Base-by-base conservation (phyloP, 2,797 vertebrate genomes). In the Rhinophrynus dorsalis region DNA sequence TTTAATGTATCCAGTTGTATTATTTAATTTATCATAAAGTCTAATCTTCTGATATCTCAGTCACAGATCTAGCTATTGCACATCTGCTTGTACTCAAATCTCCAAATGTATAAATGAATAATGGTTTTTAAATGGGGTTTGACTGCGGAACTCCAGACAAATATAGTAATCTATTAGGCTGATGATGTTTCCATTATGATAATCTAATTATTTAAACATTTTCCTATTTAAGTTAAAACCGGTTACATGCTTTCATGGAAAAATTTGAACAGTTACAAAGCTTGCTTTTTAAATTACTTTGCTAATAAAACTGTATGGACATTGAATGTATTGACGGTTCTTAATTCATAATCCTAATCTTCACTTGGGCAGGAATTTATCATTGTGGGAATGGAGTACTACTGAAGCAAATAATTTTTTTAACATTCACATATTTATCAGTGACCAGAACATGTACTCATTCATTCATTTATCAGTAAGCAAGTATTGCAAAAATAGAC, bases 111-210 rank as follows among this genome's bases (percentile, higher is more conserved):
- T 55, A 42, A 54, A 55, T 55, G 50, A 66, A 44, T 40, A 60
- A 59, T 60, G 30, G 24, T 35, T 67, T 33, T 42, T 56, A 47
- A 67, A 67, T 35, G 38, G 54, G 32, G 20, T 68, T 66, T 66
- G 24, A 66, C 37, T 15, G 37, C n/a, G 11, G 21, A 30, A 17
- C 63, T 50, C 40, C 26, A 54, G 37, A 24, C 40, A 24, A 32
- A 18, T 66, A 55, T 32, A 40, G 15, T 55, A 21, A 66, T 55
- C 15, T 55, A 55, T 66, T 66, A 66, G 26, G 23, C 10, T 12
- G 26, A 21, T 38, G 54, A 55, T 44, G 50, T 44, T 32, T 27
- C 23, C 18, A 54, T 30, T 44, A 33, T 27, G 29, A 52, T 65
- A 40, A 65, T 29, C 23, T 42, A 54, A 65, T 65, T 65, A 54